A percentile compares a stretch with the other conserved stretches of the same genome.
Conservation (phyloP, 1,140 invertebrate genomes). For the Drusus annulatus region DNA sequence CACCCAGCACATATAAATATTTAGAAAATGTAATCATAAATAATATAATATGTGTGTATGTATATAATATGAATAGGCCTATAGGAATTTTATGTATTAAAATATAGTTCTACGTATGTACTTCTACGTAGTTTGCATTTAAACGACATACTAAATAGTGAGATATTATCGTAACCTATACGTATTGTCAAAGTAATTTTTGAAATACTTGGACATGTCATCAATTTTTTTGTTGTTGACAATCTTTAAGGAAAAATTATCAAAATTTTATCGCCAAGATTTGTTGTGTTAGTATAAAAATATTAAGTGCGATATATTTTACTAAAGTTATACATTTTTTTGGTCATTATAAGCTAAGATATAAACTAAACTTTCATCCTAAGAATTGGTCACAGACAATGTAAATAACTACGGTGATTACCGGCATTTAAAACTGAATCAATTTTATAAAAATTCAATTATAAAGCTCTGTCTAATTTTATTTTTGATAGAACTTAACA, state of each 20-base stretch:
- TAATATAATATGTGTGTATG: slow-evolving; percentile 2
- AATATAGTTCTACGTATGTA: slow-evolving; percentile 20
- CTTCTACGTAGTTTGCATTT: too few species aligned
- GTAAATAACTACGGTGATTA: not conserved
- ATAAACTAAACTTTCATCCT: not conserved
- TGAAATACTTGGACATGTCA: too few species aligned
- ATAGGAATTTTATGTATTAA: slow-evolving; percentile 33
- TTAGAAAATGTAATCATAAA: too few species aligned
- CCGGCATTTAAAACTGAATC: not conserved
- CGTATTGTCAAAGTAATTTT: too few species aligned
- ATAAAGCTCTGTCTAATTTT: too few species aligned
- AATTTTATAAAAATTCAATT: too few species aligned
- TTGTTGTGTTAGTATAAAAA: slow-evolving; percentile 31
- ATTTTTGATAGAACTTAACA: too few species aligned
- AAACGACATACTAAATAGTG: too few species aligned
- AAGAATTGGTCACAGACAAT: slow-evolving; percentile 8
- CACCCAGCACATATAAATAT: not conserved
- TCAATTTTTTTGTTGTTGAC: too few species aligned
- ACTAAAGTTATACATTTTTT: slow-evolving; percentile 17
- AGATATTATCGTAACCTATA: too few species aligned
- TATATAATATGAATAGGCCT: slow-evolving; percentile 17
- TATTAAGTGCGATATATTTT: slow-evolving; percentile 20
- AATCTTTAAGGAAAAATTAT: too few species aligned
- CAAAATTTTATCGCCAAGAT: not conserved
- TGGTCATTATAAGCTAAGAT: slow-evolving; percentile 38